A percentile compares a stretch with the other conserved stretches of the same genome.
Evolutionary conservation across 2,113 vertebrate genomes (phyloP).

Genomic region (Polyodon spathula): DNA sequence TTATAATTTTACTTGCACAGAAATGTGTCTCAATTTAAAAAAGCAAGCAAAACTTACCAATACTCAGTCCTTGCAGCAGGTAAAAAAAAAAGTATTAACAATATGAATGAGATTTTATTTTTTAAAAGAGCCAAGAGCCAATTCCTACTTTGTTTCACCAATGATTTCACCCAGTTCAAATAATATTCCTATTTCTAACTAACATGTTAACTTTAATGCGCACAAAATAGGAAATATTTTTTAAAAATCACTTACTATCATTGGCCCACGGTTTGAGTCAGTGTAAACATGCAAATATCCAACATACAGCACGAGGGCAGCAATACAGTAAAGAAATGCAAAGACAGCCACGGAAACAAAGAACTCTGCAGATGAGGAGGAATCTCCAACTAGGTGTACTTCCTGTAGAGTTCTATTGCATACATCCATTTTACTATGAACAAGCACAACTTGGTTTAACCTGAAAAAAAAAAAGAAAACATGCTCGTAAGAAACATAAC

Average conservation of each 20-base stretch:
- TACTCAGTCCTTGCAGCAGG: not conserved
- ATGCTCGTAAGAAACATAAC: not conserved
- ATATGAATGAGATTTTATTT: not conserved
- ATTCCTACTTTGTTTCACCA: too few species aligned
- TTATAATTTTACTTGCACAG: too few species aligned
- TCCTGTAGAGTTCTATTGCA: conserved; percentile 49
- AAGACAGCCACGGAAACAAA: conserved; percentile 73
- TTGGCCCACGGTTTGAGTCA: conserved; percentile 66
- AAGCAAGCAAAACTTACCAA: not conserved
- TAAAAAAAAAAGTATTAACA: not conserved
- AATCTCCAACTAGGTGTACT: conserved; percentile 62
- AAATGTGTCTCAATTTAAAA: not conserved
- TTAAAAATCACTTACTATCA: conserved; percentile 73
- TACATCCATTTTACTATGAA: conserved; percentile 30
- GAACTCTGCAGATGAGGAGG: conserved; percentile 74
- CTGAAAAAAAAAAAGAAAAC: conserved; percentile 39
- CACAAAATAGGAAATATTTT: not conserved
- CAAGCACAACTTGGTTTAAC: conserved; percentile 58
- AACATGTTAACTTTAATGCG: too few species aligned
- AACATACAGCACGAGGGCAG: conserved; percentile 71
- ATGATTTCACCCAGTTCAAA: too few species aligned
- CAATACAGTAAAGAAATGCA: conserved; percentile 76
- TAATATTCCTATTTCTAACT: too few species aligned
- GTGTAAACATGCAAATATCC: conserved; percentile 80
- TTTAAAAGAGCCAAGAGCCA: too few species aligned